These are phyloP conservation scores for Saccostrea cuccullata DNA, from an alignment of 1,140 invertebrate genomes.

Conservation along the genomic window DNA sequence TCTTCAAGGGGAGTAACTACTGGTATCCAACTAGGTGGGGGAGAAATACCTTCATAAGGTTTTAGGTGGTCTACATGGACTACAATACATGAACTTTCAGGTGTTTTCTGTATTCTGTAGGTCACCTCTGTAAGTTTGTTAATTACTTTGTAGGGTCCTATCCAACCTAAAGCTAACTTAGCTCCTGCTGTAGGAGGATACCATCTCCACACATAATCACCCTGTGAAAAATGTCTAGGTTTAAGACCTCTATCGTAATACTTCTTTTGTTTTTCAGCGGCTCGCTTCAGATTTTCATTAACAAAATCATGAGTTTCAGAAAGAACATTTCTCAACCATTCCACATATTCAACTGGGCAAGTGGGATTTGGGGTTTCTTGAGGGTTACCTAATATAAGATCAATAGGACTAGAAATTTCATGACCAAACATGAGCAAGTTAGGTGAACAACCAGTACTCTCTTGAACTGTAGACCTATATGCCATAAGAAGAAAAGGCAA, in stretches of 20 bases:
- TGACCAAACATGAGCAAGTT: slow-evolving; percentile 51
- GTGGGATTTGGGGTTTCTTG: background rate
- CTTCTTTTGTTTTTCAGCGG: slow-evolving; percentile 33
- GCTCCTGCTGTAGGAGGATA: slow-evolving; percentile 54
- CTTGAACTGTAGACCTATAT: slow-evolving; percentile 52
- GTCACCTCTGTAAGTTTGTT: slow-evolving; percentile 7
- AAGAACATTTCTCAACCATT: slow-evolving; percentile 46
- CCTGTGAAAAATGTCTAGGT: slow-evolving; percentile 17
- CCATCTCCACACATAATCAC: slow-evolving; percentile 55
- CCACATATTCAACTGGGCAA: slow-evolving; percentile 42
- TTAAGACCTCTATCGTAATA: background rate
- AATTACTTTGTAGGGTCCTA: slow-evolving; percentile 51
- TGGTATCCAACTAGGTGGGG: background rate
- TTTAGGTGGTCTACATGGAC: slow-evolving; percentile 54
- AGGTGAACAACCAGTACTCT: slow-evolving; percentile 49
- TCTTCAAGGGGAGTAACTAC: too few relatives aligned
- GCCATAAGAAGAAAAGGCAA: slow-evolving; percentile 52
- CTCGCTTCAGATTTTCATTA: background rate
- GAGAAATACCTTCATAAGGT: slow-evolving; percentile 33
- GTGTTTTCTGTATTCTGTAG: slow-evolving; percentile 28
- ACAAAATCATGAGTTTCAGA: slow-evolving; percentile 26
- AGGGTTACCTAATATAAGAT: slow-evolving; percentile 24
- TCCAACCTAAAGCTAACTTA: slow-evolving; percentile 53
- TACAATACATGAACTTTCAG: background rate
- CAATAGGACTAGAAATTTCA: slow-evolving; percentile 50